These are phyloP conservation scores for Cyrtodaria siliqua DNA, from an alignment of 2,888 invertebrate species.

Conservation along the genomic window DNA sequence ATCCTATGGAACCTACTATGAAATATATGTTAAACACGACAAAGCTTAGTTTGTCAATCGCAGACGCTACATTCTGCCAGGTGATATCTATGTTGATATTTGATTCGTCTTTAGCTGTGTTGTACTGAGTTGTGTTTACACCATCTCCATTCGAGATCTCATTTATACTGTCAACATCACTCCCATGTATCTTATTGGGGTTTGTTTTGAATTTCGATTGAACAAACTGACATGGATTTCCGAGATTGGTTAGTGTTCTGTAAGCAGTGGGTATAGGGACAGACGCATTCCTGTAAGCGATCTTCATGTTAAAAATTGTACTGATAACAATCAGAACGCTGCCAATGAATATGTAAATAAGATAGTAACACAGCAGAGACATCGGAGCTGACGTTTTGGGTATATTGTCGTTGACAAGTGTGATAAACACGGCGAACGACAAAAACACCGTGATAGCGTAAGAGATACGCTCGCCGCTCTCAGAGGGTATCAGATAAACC, in stretches of 20 bases:
- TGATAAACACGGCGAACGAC: conserved; percentile 47
- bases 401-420: conserved; percentile 28
- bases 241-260: background rate
- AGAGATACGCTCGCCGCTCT: conserved; percentile 43
- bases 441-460: conserved; percentile 34
- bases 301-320: conserved; percentile 16
- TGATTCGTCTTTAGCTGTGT: no score
- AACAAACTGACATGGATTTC: no score
- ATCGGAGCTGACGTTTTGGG: conserved; percentile 29
- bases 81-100: background rate
- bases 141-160: no score
- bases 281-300: conserved; percentile 13
- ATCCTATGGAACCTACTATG: background rate
- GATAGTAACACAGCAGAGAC: conserved; percentile 35
- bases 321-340: conserved; percentile 26
- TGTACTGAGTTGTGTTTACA: no score
- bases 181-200: no score
- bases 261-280: background rate
- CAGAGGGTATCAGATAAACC: conserved; percentile 26
- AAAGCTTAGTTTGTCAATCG: conserved; percentile 2
- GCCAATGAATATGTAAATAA: conserved; percentile 28
- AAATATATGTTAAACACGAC: conserved; percentile 6
- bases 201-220: no score
- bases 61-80: conserved; percentile 12
- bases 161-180: no score